phyloP scores from a whole-genome alignment of 2,888 invertebrate species.

The Craniophora ligustri region DNA sequence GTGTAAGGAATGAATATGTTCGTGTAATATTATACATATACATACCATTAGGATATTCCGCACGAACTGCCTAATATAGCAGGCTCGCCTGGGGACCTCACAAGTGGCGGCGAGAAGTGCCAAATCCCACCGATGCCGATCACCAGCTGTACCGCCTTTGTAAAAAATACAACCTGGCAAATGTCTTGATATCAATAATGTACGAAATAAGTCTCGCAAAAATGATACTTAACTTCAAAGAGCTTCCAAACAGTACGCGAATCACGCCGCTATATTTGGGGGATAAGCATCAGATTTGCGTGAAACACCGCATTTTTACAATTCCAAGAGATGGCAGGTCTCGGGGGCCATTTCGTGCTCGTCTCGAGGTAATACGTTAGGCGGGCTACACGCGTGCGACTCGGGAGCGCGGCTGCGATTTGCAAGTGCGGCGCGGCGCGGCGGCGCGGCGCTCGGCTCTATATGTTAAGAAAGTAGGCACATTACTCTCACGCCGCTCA shows the following conservation, averaged over 20 bases:
- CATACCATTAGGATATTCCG: too few species aligned
- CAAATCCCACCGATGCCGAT: constrained; percentile 10
- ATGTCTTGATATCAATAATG: constrained; percentile 65
- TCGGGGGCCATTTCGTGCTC: constrained; percentile 55
- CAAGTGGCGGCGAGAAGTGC: not conserved
- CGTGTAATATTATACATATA: too few species aligned
- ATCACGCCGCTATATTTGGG: constrained; percentile 29
- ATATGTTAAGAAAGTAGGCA: constrained; percentile 2
- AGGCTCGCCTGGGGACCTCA: not conserved
- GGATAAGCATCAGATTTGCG: constrained; percentile 10
- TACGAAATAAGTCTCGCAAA: constrained; percentile 57
- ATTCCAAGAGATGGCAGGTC: constrained; percentile 56
- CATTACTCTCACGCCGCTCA: constrained; percentile 2
- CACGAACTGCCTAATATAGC: too few species aligned
- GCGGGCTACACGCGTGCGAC: constrained; percentile 19
- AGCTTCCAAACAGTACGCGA: constrained; percentile 6
- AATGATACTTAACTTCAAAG: constrained; percentile 56
- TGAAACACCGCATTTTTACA: constrained; percentile 40
- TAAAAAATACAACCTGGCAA: constrained; percentile 57
- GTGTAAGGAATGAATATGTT: too few species aligned
- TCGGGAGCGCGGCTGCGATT: constrained; percentile 5
- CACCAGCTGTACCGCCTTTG: constrained; percentile 28
- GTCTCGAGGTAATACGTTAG: constrained; percentile 47
- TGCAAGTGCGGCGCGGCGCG: constrained; percentile 10
- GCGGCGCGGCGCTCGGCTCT: constrained; percentile 2